Evolutionary conservation across 2,797 vertebrate species (phyloP).

Genomic region (Furcifer pardalis): DNA sequence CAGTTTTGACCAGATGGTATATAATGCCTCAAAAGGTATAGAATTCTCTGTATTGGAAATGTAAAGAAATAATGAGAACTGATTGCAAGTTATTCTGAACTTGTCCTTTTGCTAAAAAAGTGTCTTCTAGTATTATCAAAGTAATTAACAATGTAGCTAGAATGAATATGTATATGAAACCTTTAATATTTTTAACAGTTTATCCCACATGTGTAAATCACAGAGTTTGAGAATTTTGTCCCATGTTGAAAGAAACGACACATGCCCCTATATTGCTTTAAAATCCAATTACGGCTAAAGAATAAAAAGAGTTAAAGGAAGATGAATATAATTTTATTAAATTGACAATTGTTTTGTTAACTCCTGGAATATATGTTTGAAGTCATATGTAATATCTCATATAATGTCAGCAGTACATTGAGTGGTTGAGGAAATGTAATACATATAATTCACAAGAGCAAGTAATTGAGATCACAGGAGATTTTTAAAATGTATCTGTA

Average conservation of each 20-base stretch:
- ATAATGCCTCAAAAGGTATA: not conserved
- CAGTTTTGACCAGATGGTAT: conserved; percentile 4
- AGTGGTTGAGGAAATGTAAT: not conserved
- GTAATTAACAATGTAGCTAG: not conserved
- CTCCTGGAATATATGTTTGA: not conserved
- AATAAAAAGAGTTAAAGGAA: not conserved
- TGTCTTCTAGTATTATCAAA: not conserved
- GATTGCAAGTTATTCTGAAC: not conserved
- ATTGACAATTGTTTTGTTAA: not conserved
- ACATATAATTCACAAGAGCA: not conserved
- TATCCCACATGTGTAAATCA: not conserved
- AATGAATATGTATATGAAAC: not conserved
- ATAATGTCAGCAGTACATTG: not conserved
- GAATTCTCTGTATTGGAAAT: not conserved
- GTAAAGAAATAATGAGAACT: not conserved
- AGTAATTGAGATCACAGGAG: not conserved
- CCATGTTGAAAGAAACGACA: not conserved
- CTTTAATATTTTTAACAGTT: not conserved
- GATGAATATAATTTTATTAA: not conserved
- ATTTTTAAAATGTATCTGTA: not conserved
- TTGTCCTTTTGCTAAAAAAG: not conserved
- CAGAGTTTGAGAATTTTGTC: not conserved
- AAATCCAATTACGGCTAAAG: not conserved
- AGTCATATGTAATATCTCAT: not conserved
- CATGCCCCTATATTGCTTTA: not conserved